Percentiles rank a stretch among this genome's conserved stretches.
Evolutionary conservation across 1,140 invertebrate genomes (phyloP).

Genomic region (Lutraria rhynchaena): DNA sequence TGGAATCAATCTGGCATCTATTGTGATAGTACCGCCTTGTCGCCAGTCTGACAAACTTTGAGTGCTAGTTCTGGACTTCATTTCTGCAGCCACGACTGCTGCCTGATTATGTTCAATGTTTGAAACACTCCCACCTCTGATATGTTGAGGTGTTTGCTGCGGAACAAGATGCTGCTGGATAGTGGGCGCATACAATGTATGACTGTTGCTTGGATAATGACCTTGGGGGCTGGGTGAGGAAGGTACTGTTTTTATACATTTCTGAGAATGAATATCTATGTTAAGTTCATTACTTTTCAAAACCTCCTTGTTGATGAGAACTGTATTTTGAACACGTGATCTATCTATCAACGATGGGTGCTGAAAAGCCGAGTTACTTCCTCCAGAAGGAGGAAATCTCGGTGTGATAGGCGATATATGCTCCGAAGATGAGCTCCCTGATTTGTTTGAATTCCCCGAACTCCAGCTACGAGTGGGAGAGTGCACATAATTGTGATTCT

Average conservation of each 20-base stretch:
- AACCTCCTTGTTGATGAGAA: slow-evolving; percentile 70
- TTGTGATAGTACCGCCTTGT: slow-evolving; percentile 35
- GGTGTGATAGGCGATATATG: slow-evolving; percentile 79
- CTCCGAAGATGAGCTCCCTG: slow-evolving; percentile 77
- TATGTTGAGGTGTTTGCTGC: slow-evolving; percentile 47
- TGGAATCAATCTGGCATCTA: slow-evolving; percentile 50
- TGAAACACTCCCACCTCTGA: slow-evolving; percentile 51
- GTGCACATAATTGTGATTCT: slow-evolving; percentile 68
- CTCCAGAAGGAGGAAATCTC: slow-evolving; percentile 65
- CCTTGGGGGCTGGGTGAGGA: slow-evolving; percentile 22
- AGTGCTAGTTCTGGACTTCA: slow-evolving; percentile 43
- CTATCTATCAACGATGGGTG: slow-evolving; percentile 43
- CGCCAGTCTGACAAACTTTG: slow-evolving; percentile 57
- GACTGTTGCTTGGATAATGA: slow-evolving; percentile 5
- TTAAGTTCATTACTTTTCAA: slow-evolving; percentile 75
- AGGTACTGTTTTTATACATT: slow-evolving; percentile 38
- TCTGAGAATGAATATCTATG: slow-evolving; percentile 66
- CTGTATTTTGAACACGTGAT: slow-evolving; percentile 51
- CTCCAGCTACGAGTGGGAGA: slow-evolving; percentile 78
- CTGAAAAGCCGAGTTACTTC: slow-evolving; percentile 59
- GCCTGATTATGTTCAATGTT: slow-evolving; percentile 19
- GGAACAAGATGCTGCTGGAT: slow-evolving; percentile 58
- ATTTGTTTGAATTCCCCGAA: slow-evolving; percentile 74
- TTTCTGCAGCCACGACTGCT: not conserved
- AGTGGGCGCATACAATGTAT: slow-evolving; percentile 32